Evolutionary conservation across 2,888 invertebrate genomes (phyloP), one percentile per base, ranked within the genome.

Genomic region (Hipparchia semele): DNA sequence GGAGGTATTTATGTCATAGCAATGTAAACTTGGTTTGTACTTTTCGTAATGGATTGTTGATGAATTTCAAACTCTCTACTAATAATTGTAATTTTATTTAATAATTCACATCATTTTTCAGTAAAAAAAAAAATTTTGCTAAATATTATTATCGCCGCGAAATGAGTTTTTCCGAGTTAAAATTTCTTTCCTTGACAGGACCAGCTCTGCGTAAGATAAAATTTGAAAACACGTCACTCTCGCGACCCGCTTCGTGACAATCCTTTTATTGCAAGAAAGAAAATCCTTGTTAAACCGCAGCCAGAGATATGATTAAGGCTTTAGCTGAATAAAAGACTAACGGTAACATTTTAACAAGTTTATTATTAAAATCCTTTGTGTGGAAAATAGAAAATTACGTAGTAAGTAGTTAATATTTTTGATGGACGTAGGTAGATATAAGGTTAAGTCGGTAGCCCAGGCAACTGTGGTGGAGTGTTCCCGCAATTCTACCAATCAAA

Each of bases 151-250:
- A 33, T 51, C 53, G 23, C 12, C 12, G 53, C 51, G 23, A 65
- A 53, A 65, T n/a, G 13, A 8, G 13, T 53, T 53, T 53, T 33
- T 6, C 10, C 45, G 12, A 12, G 49, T 46, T 7, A 45, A 10
- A 46, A 10, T 65, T 53, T 51, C 5, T 65, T 65, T 12, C 33
- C 53, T 65, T 53, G 33, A 65, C 53, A 53, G 53, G 4, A 12
- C 7, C 51, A 23, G 6, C 51, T 33, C 53, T 6, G 23, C 33
- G 13, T 51, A 12, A 65, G 51, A 65, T 65, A 53, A 65, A 53
- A 65, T 53, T 65, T 65, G 51, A 65, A 65, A 65, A 53, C 10
- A 65, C 33, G 12, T 65, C 51, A 53, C 65, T 65, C 33, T 33
- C 1, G 33, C 33, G 33, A 39, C 33, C 51, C 23, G 23, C 53